Base-by-base conservation (phyloP, 2,113 vertebrate species). In the Hypanus sabinus region DNA sequence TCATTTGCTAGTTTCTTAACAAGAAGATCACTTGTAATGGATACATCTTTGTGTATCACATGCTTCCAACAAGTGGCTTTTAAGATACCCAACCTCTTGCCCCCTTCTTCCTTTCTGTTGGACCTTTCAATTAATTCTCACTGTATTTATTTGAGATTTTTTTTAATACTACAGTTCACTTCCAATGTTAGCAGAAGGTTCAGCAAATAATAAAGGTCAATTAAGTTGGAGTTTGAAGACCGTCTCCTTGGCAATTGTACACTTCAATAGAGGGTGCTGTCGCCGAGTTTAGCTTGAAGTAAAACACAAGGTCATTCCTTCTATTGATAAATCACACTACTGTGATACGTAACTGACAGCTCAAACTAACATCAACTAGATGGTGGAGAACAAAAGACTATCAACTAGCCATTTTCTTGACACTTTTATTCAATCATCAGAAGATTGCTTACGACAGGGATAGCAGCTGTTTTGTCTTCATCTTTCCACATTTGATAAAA, bases 401-500 rank as follows among this genome's bases (percentile, higher is more conserved):
- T 99, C 99, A 99, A 98, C 98, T 98, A 97, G 97, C 98, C 98
- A 98, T 99, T 99, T 99, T 99, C 98, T 98, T 99, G 99, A 99
- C 99, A 99, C 98, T 99, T 99, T 99, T 99, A 99, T 99, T 99
- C 98, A 99, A 99, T 99, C 99, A 99, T 98, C 97, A 97, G 98
- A 98, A 99, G 98, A 99, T 99, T 99, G 98, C 98, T 99, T 99
- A 99, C 98, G 98, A 99, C 99, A 99, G 98, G 98, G 99, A 98
- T 98, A 98, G 98, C 99, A 99, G 98, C 98, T 99, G 99, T 99
- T 99, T 99, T 98, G 98, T 99, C 99, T 99, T 99, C 98, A 99
- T 99, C 98, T 99, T 98, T 99, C 98, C 98, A 99, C 98, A 98
- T 99, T 99, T 99, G 98, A 99, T 99, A 99, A 99, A 99, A 98